Percentiles rank a stretch among this genome's conserved stretches.
phyloP scores from a whole-genome alignment of 2,797 vertebrate species.

The Coregonus suidteri region DNA sequence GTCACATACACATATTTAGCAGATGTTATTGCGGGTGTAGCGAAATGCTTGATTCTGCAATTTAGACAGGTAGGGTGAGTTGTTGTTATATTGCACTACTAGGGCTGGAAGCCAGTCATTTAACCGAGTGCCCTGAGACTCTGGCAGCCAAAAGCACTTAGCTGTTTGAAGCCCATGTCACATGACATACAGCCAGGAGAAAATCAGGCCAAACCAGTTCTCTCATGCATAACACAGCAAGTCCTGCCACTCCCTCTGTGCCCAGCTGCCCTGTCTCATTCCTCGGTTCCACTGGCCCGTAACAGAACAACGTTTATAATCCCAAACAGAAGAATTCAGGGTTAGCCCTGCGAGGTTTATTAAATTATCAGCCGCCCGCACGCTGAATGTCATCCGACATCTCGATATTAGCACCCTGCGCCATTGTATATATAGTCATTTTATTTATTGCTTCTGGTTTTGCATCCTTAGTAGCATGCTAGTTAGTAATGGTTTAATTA shows the following conservation, averaged over 20 bases:
- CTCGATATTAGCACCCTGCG: background rate
- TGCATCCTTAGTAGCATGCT: background rate
- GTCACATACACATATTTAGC: too few relatives aligned
- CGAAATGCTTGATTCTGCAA: background rate
- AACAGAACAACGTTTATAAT: background rate
- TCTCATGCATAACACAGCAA: slow-evolving; percentile 5
- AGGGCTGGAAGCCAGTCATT: slow-evolving; percentile 7
- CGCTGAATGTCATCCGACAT: background rate
- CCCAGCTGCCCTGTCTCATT: background rate
- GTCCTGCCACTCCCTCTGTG: background rate
- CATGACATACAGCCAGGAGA: slow-evolving; percentile 25
- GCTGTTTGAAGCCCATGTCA: slow-evolving; percentile 16
- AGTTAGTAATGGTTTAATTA: too few relatives aligned
- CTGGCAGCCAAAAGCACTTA: slow-evolving; percentile 12
- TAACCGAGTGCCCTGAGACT: background rate
- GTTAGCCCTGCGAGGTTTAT: background rate
- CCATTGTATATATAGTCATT: background rate
- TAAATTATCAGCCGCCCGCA: background rate
- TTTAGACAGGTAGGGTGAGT: background rate
- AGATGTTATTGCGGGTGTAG: too few relatives aligned
- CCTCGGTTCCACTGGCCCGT: background rate
- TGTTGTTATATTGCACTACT: background rate
- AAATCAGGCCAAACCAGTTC: slow-evolving; percentile 57
- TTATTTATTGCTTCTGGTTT: background rate
- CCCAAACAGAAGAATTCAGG: background rate